Evolutionary conservation across 2,888 invertebrate genomes (phyloP).

Genomic region (Agrochola lota): DNA sequence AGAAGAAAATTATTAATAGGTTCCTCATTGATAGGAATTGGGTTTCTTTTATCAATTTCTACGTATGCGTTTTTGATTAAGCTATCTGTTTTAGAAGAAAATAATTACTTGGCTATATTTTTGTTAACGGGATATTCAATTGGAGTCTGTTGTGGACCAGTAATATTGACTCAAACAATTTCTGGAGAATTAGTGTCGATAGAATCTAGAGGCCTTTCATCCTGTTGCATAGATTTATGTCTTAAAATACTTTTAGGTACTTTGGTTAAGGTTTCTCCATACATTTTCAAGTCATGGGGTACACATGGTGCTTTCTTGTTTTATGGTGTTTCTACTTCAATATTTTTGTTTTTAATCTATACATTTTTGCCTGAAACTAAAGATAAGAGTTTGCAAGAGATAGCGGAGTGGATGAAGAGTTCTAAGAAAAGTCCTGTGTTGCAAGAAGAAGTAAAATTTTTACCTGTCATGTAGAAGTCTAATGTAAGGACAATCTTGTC

Average conservation of each 20-base stretch:
- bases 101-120: slow-evolving; percentile 45
- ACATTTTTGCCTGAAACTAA: slow-evolving; percentile 73
- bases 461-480: slow-evolving; percentile 3
- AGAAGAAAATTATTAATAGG: slow-evolving; percentile 47
- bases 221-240: slow-evolving; percentile 61
- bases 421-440: neutral
- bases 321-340: slow-evolving; percentile 60
- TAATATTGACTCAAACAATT: slow-evolving; percentile 69
- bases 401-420: slow-evolving; percentile 49
- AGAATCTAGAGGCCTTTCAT: slow-evolving; percentile 54
- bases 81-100: slow-evolving; percentile 37
- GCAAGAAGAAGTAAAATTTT: slow-evolving; percentile 35
- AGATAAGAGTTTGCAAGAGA: slow-evolving; percentile 59
- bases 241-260: slow-evolving; percentile 62
- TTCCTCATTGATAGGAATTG: slow-evolving; percentile 38
- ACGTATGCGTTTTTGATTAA: slow-evolving; percentile 44
- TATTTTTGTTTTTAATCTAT: slow-evolving; percentile 62
- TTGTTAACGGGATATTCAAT: slow-evolving; percentile 50
- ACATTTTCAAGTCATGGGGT: slow-evolving; percentile 57
- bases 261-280: slow-evolving; percentile 69
- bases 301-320: slow-evolving; percentile 70
- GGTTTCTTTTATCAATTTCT: slow-evolving; percentile 55
- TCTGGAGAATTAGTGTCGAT: slow-evolving; percentile 70
- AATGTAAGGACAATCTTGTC: too few relatives aligned
- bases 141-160: slow-evolving; percentile 73